A percentile compares a stretch with the other conserved stretches of the same genome.
phyloP scores from a whole-genome alignment of 1,140 invertebrate genomes.

The Lysiphlebus fabarum region DNA sequence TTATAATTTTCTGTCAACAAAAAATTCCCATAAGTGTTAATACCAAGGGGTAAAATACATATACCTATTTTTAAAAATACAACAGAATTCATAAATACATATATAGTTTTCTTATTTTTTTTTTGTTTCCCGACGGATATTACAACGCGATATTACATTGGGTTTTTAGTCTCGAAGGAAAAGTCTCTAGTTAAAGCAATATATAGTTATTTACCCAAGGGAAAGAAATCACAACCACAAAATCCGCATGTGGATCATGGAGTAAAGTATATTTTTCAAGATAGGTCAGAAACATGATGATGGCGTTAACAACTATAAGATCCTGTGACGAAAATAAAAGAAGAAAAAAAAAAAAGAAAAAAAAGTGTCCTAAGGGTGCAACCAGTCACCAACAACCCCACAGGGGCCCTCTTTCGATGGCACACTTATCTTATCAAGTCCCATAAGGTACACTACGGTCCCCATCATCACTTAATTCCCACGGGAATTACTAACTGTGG shows the following conservation, averaged over 20 bases:
- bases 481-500: slow-evolving; percentile 48
- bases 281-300: no score
- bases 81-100: no score
- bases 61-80: no score
- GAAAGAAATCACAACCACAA: not conserved
- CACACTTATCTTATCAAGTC: slow-evolving; percentile 21
- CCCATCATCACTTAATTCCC: slow-evolving; percentile 41
- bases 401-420: slow-evolving; percentile 36
- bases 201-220: not conserved
- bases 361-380: slow-evolving; percentile 36
- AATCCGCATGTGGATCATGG: no score
- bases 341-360: slow-evolving; percentile 8
- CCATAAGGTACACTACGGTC: slow-evolving; percentile 22
- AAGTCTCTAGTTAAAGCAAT: not conserved
- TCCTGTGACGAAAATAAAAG: not conserved
- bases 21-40: no score
- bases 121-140: slow-evolving; percentile 19
- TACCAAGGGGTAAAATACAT: no score
- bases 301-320: not conserved
- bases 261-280: no score
- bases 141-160: slow-evolving; percentile 14
- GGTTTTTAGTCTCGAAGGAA: slow-evolving; percentile 22
- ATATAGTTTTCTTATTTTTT: not conserved
- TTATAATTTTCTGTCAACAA: no score
- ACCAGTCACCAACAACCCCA: slow-evolving; percentile 42